Percentiles rank a stretch among this genome's conserved stretches.
phyloP scores from a whole-genome alignment of 2,888 invertebrate species.

The Drosophila leonis region DNA sequence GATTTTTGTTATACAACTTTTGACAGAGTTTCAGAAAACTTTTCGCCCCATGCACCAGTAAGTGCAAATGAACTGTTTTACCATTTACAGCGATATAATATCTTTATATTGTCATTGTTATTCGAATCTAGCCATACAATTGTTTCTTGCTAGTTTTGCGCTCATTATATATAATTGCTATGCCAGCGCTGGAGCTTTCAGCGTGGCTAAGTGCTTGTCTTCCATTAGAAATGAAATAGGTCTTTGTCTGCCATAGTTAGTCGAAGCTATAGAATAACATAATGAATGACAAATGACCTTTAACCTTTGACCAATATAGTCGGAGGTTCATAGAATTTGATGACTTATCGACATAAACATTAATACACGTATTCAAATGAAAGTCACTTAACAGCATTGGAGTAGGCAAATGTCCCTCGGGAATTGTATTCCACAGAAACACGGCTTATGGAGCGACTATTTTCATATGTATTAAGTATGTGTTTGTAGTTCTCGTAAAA shows the following conservation, averaged over 20 bases:
- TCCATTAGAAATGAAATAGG: background rate
- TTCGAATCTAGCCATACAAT: background rate
- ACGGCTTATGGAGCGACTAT: background rate
- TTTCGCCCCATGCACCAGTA: background rate
- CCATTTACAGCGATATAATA: background rate
- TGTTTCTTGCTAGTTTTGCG: background rate
- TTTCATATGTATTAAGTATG: background rate
- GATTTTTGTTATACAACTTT: slow-evolving; percentile 4
- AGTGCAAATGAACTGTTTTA: background rate
- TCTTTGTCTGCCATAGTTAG: background rate
- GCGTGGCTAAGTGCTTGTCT: background rate
- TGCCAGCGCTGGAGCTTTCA: background rate
- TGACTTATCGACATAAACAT: background rate
- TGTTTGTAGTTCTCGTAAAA: background rate
- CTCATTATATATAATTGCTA: background rate
- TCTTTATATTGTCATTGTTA: background rate
- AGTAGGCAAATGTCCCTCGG: background rate
- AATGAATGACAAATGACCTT: background rate
- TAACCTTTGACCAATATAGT: background rate
- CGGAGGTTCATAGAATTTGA: background rate
- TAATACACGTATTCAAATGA: background rate
- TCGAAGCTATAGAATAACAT: background rate
- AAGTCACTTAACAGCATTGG: background rate
- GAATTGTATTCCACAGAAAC: background rate
- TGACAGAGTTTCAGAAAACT: background rate